Conservation (phyloP, 2,797 vertebrate genomes). For the Urophycis tenuis region DNA sequence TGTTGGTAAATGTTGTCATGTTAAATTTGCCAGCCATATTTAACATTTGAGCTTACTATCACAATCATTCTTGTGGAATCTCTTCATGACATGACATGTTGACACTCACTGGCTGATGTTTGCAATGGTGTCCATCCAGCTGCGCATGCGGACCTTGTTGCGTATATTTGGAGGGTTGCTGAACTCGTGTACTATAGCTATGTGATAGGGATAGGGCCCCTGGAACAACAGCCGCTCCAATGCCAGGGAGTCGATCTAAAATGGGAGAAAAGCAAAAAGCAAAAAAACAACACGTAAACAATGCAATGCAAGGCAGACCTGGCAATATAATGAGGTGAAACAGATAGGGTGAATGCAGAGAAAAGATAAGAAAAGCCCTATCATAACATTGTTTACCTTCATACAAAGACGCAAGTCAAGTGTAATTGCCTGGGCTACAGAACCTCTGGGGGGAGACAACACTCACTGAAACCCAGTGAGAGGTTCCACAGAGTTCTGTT, state of each 20-base stretch:
- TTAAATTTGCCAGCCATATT: not conserved
- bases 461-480: too few species aligned
- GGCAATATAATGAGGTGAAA: not conserved
- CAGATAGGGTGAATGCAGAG: not conserved
- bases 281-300: not conserved
- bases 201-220: conserved; percentile 95
- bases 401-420: not conserved
- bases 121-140: conserved; percentile 99
- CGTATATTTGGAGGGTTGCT: conserved; percentile 96
- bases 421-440: not conserved
- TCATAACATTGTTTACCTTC: not conserved
- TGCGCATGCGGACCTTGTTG: conserved; percentile 95
- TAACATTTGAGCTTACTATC: not conserved
- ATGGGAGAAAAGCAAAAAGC: not conserved
- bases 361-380: not conserved
- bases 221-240: conserved; percentile 92
- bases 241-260: conserved; percentile 86
- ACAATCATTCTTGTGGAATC: not conserved
- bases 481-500: too few species aligned
- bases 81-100: not conserved
- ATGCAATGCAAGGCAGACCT: not conserved
- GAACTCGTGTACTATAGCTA: conserved; percentile 95
- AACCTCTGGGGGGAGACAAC: too few species aligned
- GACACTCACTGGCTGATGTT: conserved; percentile 96
- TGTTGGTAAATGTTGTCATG: not conserved